phyloP scores from a whole-genome alignment of 53 echinoderm and acorn worm genomes.

The Apostichopus leukothele region DNA sequence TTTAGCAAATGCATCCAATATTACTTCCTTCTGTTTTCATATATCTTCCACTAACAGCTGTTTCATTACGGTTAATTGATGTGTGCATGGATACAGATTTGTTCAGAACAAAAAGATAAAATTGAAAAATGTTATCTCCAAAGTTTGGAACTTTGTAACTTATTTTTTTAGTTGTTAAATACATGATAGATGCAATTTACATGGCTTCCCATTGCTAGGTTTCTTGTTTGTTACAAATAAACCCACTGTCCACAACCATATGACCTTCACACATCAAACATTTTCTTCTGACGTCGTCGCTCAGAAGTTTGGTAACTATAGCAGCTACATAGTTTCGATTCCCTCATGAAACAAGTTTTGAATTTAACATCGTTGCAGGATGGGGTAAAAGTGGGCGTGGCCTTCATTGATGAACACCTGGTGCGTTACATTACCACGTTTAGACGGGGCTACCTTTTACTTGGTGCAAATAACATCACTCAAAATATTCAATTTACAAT shows the following conservation, averaged over 20 bases:
- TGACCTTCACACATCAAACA: neutral
- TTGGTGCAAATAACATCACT: conserved; percentile 32
- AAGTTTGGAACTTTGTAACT: too few species aligned
- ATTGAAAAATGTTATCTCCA: too few species aligned
- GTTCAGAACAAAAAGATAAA: too few species aligned
- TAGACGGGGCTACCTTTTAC: neutral
- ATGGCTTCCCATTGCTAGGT: too few species aligned
- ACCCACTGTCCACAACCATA: neutral
- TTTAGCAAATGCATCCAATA: too few species aligned
- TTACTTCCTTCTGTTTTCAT: too few species aligned
- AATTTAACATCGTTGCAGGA: neutral
- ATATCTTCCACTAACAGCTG: too few species aligned
- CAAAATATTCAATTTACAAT: conserved; percentile 38
- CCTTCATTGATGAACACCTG: conserved; percentile 30
- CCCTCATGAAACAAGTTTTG: conserved; percentile 16
- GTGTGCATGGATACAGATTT: too few species aligned
- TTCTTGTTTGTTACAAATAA: conserved; percentile 1
- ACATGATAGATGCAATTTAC: too few species aligned
- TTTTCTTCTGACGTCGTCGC: neutral
- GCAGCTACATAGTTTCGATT: neutral
- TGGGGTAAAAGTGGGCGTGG: conserved; percentile 13
- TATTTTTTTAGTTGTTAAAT: too few species aligned
- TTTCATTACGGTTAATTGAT: too few species aligned
- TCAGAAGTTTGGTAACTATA: too few species aligned
- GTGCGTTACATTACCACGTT: conserved; percentile 37